Conservation (phyloP, 2,113 vertebrate genomes). For the Eudorcas thomsonii region DNA sequence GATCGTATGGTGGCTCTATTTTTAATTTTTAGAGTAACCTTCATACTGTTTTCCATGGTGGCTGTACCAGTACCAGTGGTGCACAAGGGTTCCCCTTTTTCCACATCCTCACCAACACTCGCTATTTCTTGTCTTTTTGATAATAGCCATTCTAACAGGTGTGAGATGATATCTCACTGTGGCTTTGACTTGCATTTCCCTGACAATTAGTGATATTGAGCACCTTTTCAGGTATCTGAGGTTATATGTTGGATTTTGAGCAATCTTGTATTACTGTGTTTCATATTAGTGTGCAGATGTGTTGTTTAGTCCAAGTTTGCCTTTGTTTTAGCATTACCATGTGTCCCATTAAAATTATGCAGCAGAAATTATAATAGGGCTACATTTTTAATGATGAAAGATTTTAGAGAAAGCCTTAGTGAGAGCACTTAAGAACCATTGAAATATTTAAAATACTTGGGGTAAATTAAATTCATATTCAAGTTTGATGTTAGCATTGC, state of each 20-base stretch:
- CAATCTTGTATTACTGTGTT: background rate
- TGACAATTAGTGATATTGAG: background rate
- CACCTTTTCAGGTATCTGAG: background rate
- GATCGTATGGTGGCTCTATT: background rate
- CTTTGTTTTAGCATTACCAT: constrained; percentile 6
- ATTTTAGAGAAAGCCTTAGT: constrained; percentile 5
- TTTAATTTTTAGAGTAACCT: background rate
- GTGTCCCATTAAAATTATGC: background rate
- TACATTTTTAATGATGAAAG: background rate
- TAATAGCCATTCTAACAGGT: background rate
- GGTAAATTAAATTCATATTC: constrained; percentile 17
- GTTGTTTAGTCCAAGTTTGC: background rate
- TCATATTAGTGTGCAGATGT: background rate
- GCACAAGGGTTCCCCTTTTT: background rate
- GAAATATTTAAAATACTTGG: constrained; percentile 33
- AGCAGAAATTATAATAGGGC: background rate
- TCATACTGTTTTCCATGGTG: background rate
- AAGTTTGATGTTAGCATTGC: background rate
- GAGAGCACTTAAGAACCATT: background rate
- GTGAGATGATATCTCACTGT: background rate
- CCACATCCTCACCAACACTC: background rate
- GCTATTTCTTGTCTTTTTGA: background rate
- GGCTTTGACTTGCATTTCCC: background rate
- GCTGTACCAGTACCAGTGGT: background rate
- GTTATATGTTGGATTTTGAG: background rate